Base-by-base conservation (phyloP, 1,140 invertebrate species). In the Thaumatotibia leucotreta region DNA sequence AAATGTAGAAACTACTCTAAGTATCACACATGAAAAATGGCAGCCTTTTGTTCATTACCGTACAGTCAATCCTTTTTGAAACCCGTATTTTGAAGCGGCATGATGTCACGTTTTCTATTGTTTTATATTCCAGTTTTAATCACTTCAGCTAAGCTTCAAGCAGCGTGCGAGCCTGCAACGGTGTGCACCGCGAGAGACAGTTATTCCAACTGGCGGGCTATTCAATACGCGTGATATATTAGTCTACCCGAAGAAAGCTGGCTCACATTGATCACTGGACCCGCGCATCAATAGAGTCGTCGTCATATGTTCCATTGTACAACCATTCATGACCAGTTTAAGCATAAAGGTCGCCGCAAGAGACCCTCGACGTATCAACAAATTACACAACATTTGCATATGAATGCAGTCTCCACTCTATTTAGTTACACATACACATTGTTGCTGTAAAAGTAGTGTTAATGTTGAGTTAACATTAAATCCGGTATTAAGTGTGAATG, bases 341-440 rank as follows among this genome's bases (percentile, higher is more conserved):
- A 65, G 64, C 70, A 61, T 88, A 84, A 90, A 88, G 83, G 82
- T 80, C 75, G 84, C 83, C 84, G 84, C 86, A 88, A 87, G 86
- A 79, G 76, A 88, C 86, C 88, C 88, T 90, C 83, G 77, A 86
- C 75, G 71, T 81, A 90, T 88, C 84, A 90, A 88, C 84, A 90
- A 90, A 90, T 88, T 88, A 90, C 83, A 88, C 80, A 85, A 71
- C 50, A 90, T 90, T 90, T 80, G 75, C 88, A 90, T 90, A 81
- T 86, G 68, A 90, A 90, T 84, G 70, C 64, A 35, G 66, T 72
- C 74, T 67, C 68, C 74, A 65, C 76, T 79, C 70, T 73, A 79
- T 79, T 69, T 67, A 72, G 76, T 82, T 82, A 84, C 83, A 86
- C 80, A 85, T 73, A 83, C 73, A 70, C 82, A 82, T 81, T 82